These are phyloP conservation scores for Graptemys geographica DNA, from an alignment of 2,797 vertebrate species.

Conservation along the genomic window DNA sequence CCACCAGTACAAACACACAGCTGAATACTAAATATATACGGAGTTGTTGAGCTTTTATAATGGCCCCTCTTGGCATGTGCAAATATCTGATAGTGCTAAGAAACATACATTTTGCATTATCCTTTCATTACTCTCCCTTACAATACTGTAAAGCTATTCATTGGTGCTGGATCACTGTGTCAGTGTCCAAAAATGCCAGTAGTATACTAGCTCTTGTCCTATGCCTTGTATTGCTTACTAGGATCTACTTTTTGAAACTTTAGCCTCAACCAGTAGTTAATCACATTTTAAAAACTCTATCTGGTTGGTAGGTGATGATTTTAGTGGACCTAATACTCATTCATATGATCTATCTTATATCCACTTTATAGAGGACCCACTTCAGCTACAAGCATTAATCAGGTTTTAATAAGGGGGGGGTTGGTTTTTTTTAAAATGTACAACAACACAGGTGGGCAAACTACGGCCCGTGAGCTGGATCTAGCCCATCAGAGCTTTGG, in stretches of 20 bases:
- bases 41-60: background rate
- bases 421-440: background rate
- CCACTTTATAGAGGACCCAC: background rate
- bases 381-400: background rate
- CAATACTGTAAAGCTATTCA: background rate
- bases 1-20: background rate
- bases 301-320: background rate
- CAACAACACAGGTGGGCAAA: background rate
- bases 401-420: background rate
- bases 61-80: background rate
- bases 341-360: background rate
- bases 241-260: background rate
- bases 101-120: rapidly evolving
- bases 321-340: background rate
- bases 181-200: background rate
- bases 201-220: background rate
- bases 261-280: background rate
- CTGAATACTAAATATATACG: background rate
- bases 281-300: background rate
- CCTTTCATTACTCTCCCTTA: background rate
- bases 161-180: background rate
- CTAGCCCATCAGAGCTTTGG: no score
- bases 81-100: background rate
- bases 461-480: no score
- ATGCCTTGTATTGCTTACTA: background rate